These are phyloP conservation scores for Collichthys lucidus DNA, from an alignment of 2,113 vertebrate genomes.

Conservation along the genomic window DNA sequence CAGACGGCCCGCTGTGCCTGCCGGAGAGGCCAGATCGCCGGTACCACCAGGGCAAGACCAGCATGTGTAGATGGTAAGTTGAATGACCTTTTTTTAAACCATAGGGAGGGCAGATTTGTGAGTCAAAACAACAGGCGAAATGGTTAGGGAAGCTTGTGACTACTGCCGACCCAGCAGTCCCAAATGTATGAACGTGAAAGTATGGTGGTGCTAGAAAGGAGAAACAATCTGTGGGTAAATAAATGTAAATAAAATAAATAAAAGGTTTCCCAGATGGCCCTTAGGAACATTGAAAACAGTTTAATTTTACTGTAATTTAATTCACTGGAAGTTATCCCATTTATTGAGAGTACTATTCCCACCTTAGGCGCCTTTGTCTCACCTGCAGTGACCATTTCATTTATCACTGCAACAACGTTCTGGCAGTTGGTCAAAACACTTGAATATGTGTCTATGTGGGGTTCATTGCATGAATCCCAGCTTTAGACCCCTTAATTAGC, in stretches of 20 bases:
- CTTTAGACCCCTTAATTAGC: not conserved
- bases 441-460: not conserved
- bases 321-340: conserved; percentile 1
- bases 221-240: not conserved
- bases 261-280: not conserved
- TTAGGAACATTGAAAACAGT: conserved; percentile 9
- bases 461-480: not conserved
- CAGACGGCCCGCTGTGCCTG: conserved; percentile 90
- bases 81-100: conserved; percentile 17
- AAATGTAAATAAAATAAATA: too few relatives aligned
- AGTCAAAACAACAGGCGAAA: not conserved
- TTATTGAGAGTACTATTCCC: conserved; percentile 19
- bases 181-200: not conserved
- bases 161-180: not conserved
- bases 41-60: conserved; percentile 86
- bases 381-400: not conserved
- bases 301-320: conserved; percentile 3
- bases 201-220: not conserved
- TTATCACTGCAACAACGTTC: conserved; percentile 2
- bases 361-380: not conserved
- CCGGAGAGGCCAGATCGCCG: conserved; percentile 88
- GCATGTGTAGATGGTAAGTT: conserved; percentile 88
- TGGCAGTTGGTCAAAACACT: not conserved
- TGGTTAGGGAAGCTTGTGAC: not conserved
- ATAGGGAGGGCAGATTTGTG: not conserved